These are phyloP conservation scores for Sipha maydis DNA, from an alignment of 2,888 invertebrate species.

Conservation along the genomic window DNA sequence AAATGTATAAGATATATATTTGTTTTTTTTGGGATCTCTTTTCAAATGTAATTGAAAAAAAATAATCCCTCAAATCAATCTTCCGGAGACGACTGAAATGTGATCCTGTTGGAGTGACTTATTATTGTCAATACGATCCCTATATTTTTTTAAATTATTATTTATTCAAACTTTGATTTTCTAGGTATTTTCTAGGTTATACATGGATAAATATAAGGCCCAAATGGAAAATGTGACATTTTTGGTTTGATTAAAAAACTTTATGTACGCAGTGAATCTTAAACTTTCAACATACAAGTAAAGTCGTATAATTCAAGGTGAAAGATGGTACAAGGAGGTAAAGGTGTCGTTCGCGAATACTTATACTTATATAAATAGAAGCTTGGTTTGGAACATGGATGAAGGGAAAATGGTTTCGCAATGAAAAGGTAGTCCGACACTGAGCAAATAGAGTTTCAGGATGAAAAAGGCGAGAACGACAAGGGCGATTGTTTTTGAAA, in stretches of 20 bases:
- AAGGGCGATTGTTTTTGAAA: constrained; percentile 16
- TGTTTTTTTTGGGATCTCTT: not conserved
- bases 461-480: not conserved
- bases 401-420: not conserved
- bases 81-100: constrained; percentile 42
- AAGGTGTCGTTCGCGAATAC: not conserved
- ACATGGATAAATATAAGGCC: not conserved
- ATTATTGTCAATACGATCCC: constrained; percentile 20
- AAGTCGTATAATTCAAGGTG: not conserved
- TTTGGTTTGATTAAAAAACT: constrained; percentile 52
- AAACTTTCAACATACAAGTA: constrained; percentile 22
- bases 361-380: not conserved
- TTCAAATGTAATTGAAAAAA: constrained; percentile 47
- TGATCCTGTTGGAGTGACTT: constrained; percentile 45
- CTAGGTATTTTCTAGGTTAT: not conserved
- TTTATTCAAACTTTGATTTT: constrained; percentile 25
- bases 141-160: constrained; percentile 31
- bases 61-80: constrained; percentile 51
- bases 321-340: not conserved
- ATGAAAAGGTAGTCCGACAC: constrained; percentile 11
- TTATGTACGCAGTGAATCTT: constrained; percentile 19
- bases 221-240: constrained; percentile 28
- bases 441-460: not conserved
- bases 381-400: not conserved
- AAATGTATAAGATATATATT: constrained; percentile 29